phyloP scores from a whole-genome alignment of 2,113 vertebrate species.

The Nycticebus coucang region DNA sequence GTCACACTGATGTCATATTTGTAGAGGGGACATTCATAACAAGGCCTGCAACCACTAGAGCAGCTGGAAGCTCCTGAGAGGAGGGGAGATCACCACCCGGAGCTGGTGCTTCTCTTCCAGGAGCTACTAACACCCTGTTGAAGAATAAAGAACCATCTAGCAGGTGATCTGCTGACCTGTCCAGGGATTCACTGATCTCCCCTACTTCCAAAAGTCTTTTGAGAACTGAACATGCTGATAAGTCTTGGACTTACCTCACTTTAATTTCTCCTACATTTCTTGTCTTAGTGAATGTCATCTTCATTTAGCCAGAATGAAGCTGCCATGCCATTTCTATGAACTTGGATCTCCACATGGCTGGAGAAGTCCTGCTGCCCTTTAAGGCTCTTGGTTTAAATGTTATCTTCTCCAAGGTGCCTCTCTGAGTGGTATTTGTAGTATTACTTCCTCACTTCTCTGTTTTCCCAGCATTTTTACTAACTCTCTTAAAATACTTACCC shows the following conservation, averaged over 20 bases:
- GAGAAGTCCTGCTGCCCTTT: background rate
- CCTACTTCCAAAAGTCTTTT: background rate
- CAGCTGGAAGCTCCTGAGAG: background rate
- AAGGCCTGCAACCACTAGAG: background rate
- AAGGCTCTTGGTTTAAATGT: background rate
- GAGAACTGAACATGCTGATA: background rate
- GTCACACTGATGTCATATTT: background rate
- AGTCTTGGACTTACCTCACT: background rate
- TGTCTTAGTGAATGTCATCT: background rate
- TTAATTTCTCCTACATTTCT: background rate
- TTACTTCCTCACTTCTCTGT: background rate
- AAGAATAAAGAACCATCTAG: background rate
- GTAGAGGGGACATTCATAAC: background rate
- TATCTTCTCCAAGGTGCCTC: background rate
- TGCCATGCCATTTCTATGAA: too few species aligned
- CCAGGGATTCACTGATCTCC: too few species aligned
- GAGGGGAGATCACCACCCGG: rapidly evolving
- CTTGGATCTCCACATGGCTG: rapidly evolving
- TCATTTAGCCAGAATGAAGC: background rate
- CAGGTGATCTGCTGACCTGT: background rate
- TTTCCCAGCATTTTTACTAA: background rate
- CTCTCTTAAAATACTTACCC: background rate
- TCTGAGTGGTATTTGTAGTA: background rate
- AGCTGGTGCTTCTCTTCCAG: background rate
- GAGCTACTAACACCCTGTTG: too few species aligned